Evolutionary conservation across 1,140 invertebrate species (phyloP).

Genomic region (Penaeus indicus): DNA sequence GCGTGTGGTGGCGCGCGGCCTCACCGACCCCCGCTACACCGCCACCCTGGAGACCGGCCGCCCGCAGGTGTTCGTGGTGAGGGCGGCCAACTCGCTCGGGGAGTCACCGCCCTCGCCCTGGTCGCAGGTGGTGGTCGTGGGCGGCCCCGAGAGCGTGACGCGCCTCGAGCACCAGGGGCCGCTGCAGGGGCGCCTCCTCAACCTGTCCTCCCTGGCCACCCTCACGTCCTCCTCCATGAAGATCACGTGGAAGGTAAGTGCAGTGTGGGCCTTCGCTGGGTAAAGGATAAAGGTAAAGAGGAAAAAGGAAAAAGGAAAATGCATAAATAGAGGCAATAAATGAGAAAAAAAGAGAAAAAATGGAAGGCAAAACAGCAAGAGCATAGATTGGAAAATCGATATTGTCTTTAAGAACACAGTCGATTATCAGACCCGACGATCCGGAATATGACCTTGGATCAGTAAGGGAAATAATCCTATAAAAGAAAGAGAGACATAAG

Average conservation of each 20-base stretch:
- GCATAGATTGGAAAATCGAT: too few relatives aligned
- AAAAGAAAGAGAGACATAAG: too few relatives aligned
- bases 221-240: constrained; percentile 58
- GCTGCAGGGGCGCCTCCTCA: constrained; percentile 40
- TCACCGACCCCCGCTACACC: constrained; percentile 37
- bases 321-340: too few relatives aligned
- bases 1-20: constrained; percentile 69
- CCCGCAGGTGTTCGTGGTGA: constrained; percentile 53
- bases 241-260: constrained; percentile 62
- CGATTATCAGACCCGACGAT: too few relatives aligned
- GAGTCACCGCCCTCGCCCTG: constrained; percentile 62
- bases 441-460: too few relatives aligned
- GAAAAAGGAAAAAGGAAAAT: too few relatives aligned
- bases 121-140: constrained; percentile 62
- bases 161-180: constrained; percentile 41
- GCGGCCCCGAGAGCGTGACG: constrained; percentile 31
- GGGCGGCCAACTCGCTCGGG: constrained; percentile 56
- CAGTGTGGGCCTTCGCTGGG: too few relatives aligned
- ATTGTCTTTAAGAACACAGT: too few relatives aligned
- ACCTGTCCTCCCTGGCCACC: constrained; percentile 55
- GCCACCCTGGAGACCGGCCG: constrained; percentile 48
- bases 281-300: too few relatives aligned
- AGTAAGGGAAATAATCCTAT: too few relatives aligned
- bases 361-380: too few relatives aligned
- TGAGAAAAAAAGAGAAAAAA: too few relatives aligned